These are phyloP conservation scores for Megalonaias nervosa DNA, from an alignment of 1,140 invertebrate genomes.

Conservation along the genomic window DNA sequence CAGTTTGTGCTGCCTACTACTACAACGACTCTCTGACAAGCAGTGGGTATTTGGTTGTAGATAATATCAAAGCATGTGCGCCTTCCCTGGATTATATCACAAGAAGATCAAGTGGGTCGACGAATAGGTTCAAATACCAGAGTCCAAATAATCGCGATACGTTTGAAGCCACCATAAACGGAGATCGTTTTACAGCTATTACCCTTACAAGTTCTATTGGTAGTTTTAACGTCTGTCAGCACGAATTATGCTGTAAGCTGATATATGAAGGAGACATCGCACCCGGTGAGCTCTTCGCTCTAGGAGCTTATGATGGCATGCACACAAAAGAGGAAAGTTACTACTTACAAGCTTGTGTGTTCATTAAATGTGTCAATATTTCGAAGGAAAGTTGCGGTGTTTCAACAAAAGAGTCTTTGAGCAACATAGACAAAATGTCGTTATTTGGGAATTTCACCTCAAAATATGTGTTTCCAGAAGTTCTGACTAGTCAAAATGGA, in stretches of 20 bases:
- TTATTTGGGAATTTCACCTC: no score
- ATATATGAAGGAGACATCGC: slow-evolving; percentile 20
- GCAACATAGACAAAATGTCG: no score
- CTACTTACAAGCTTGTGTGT: slow-evolving; percentile 56
- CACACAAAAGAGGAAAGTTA: slow-evolving; percentile 44
- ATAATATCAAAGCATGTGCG: slow-evolving; percentile 6
- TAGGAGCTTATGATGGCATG: slow-evolving; percentile 57
- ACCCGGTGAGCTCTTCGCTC: slow-evolving; percentile 36
- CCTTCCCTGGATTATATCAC: background rate
- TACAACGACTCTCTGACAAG: background rate
- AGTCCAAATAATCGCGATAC: background rate
- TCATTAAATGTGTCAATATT: slow-evolving; percentile 48
- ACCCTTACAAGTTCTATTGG: slow-evolving; percentile 14
- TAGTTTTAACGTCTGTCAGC: slow-evolving; percentile 33
- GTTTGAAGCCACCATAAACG: slow-evolving; percentile 1
- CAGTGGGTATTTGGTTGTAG: slow-evolving; percentile 40
- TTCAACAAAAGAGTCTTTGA: slow-evolving; percentile 22
- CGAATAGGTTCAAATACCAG: background rate
- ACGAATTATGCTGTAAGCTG: slow-evolving; percentile 44
- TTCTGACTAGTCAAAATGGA: no score
- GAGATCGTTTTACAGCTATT: slow-evolving; percentile 43
- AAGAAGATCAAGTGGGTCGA: background rate
- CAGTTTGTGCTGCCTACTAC: slow-evolving; percentile 33
- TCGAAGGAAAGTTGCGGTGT: slow-evolving; percentile 36
- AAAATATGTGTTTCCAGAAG: no score